Evolutionary conservation across 2,888 invertebrate species (phyloP).

Genomic region (Salticus scenicus): DNA sequence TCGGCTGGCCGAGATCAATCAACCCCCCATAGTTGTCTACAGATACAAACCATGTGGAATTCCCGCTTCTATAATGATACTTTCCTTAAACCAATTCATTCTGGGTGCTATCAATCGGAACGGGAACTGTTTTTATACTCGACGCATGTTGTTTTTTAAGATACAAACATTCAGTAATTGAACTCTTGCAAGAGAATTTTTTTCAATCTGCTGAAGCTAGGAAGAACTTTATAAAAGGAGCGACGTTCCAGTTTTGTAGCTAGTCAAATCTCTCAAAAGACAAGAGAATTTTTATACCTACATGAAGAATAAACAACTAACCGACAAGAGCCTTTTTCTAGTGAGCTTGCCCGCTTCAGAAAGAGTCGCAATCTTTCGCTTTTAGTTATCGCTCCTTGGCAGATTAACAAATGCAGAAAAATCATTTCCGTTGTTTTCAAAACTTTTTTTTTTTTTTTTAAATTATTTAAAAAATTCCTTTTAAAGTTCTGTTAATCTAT

Average conservation of each 20-base stretch:
- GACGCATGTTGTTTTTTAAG: conserved; percentile 55
- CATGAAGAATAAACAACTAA: conserved; percentile 32
- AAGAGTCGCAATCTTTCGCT: conserved; percentile 14
- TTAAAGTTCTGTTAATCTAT: no score
- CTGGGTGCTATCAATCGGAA: conserved; percentile 55
- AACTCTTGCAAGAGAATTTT: conserved; percentile 26
- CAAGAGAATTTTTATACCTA: conserved; percentile 60
- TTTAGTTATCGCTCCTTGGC: conserved; percentile 52
- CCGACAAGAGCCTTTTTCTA: conserved; percentile 56
- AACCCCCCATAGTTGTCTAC: neutral
- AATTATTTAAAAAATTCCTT: no score
- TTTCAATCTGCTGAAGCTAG: conserved; percentile 36
- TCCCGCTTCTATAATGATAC: conserved; percentile 30
- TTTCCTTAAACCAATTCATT: conserved; percentile 38
- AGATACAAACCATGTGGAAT: conserved; percentile 6
- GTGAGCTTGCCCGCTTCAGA: conserved; percentile 54
- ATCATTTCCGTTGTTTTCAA: conserved; percentile 36
- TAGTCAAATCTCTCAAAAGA: conserved; percentile 46
- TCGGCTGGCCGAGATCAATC: conserved; percentile 4
- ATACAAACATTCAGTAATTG: conserved; percentile 13
- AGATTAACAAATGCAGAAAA: conserved; percentile 51
- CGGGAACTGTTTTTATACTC: conserved; percentile 69
- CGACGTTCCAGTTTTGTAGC: conserved; percentile 63
- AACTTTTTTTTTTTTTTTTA: no score
- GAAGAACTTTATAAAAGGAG: conserved; percentile 53